Evolutionary conservation across 1,140 invertebrate genomes (phyloP).

Genomic region (Odontomachus brunneus): DNA sequence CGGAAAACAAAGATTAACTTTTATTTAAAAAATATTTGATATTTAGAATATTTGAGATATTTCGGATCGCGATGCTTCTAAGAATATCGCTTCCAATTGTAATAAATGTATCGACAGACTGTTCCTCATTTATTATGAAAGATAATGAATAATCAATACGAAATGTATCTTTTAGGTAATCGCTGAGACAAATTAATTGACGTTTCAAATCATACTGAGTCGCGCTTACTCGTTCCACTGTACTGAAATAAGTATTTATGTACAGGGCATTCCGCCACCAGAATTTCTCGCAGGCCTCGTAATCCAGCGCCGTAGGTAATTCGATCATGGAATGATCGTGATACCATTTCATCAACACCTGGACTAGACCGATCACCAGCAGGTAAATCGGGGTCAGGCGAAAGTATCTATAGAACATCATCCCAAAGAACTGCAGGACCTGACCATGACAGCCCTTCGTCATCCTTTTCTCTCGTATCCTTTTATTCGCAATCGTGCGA

Average conservation of each 20-base stretch:
- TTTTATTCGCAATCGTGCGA: constrained; percentile 79
- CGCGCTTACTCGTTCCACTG: constrained; percentile 79
- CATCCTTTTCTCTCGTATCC: constrained; percentile 73
- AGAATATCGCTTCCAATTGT: background rate
- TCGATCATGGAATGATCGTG: constrained; percentile 78
- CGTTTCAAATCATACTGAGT: background rate
- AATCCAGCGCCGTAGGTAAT: constrained; percentile 74
- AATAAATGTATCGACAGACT: constrained; percentile 12
- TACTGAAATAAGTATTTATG: constrained; percentile 82
- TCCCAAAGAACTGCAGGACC: constrained; percentile 79
- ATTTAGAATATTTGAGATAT: too few species aligned
- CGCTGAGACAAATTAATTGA: background rate
- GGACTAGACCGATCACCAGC: constrained; percentile 77
- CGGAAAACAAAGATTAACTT: too few species aligned
- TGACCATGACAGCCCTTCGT: constrained; percentile 73
- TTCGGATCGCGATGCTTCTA: too few species aligned
- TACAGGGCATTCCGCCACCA: constrained; percentile 85
- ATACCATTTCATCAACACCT: constrained; percentile 78
- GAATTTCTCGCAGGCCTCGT: constrained; percentile 80
- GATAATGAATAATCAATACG: constrained; percentile 7
- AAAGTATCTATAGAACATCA: constrained; percentile 80
- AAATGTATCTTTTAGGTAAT: constrained; percentile 8
- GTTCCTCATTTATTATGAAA: too few species aligned
- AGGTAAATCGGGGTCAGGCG: constrained; percentile 82
- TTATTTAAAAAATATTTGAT: too few species aligned